phyloP scores from a whole-genome alignment of 2,113 vertebrate species.

The Cyanoderma ruficeps region DNA sequence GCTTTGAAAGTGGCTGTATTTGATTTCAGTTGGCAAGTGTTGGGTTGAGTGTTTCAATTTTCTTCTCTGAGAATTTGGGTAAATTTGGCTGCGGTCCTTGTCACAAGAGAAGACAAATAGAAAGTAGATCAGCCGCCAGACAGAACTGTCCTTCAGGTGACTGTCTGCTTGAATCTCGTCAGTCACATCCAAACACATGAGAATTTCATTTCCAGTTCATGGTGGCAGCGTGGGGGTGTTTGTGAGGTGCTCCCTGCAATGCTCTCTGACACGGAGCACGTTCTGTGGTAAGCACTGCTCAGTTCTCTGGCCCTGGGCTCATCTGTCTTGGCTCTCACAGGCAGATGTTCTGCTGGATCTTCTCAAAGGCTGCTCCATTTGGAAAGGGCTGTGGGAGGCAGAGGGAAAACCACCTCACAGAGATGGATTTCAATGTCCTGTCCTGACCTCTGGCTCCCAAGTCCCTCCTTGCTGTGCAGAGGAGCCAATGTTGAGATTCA shows the following conservation, averaged over 20 bases:
- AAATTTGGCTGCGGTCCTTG: neutral
- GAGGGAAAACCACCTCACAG: neutral
- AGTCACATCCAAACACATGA: neutral
- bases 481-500: accelerated
- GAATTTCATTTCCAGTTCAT: neutral
- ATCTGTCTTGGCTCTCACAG: neutral
- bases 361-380: neutral
- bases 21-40: neutral
- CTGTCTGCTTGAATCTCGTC: neutral
- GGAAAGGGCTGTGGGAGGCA: neutral
- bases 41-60: neutral
- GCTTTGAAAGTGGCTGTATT: neutral
- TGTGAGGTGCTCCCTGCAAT: neutral
- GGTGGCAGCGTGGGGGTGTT: neutral
- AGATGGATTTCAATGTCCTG: neutral
- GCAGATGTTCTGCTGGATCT: neutral
- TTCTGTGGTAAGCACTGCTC: neutral
- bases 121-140: neutral
- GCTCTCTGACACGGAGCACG: neutral
- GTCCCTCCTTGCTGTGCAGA: neutral
- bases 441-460: neutral
- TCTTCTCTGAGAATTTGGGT: neutral
- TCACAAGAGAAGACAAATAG: neutral
- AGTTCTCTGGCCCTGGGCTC: neutral
- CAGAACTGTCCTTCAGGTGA: neutral